Conservation (phyloP, 2,888 invertebrate genomes). For the Drosophila colorata region DNA sequence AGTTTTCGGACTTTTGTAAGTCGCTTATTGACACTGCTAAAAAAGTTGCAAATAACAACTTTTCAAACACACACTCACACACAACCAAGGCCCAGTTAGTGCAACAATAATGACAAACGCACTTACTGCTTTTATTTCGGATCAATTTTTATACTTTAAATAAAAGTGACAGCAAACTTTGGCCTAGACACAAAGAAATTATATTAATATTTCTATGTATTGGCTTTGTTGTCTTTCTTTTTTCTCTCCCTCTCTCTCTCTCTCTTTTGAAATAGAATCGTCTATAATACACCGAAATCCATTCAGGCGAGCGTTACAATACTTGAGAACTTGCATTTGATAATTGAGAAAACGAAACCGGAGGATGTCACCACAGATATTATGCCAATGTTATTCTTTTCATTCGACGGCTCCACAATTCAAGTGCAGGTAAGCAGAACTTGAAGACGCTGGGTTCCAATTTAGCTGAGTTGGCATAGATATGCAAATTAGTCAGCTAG, state of each 20-base stretch:
- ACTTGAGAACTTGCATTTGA: conserved; percentile 94
- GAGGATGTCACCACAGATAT: conserved; percentile 93
- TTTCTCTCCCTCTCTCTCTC: neutral
- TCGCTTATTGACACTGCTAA: conserved; percentile 70
- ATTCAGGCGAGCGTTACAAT: conserved; percentile 94
- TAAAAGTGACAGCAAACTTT: conserved; percentile 35
- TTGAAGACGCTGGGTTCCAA: neutral
- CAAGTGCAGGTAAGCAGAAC: conserved; percentile 92
- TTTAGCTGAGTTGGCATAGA: conserved; percentile 40
- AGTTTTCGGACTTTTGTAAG: conserved; percentile 67
- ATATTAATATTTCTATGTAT: neutral
- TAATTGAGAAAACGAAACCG: conserved; percentile 93
- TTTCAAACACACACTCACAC: conserved; percentile 21
- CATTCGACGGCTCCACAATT: conserved; percentile 94
- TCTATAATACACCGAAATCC: conserved; percentile 92
- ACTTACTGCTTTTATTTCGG: conserved; percentile 9
- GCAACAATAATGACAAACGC: conserved; percentile 29
- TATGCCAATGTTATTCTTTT: conserved; percentile 93
- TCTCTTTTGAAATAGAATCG: conserved; percentile 86
- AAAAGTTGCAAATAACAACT: conserved; percentile 47
- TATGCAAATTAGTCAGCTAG: conserved; percentile 64
- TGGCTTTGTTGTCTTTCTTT: conserved; percentile 54
- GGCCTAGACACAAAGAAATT: conserved; percentile 4
- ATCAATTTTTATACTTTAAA: conserved; percentile 13
- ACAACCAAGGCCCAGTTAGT: conserved; percentile 15